Percentiles rank a stretch among this genome's conserved stretches.
Evolutionary conservation across 2,888 invertebrate genomes (phyloP).

Genomic region (Eupithecia inturbata): DNA sequence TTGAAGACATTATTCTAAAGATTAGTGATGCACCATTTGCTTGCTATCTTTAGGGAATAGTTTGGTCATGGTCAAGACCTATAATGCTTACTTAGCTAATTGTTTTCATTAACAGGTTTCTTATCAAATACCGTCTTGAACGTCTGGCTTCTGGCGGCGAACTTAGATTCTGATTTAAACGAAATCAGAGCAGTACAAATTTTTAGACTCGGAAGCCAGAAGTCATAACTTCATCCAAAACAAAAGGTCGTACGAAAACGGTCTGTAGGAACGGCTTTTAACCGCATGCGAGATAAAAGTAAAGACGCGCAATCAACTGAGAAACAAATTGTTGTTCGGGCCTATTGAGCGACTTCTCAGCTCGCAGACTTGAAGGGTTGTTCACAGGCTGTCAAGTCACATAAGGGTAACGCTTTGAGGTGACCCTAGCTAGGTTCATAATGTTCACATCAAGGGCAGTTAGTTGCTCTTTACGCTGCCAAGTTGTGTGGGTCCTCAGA

Average conservation of each 20-base stretch:
- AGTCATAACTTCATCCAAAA: not conserved
- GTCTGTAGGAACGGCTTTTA: not conserved
- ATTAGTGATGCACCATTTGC: conserved; percentile 3
- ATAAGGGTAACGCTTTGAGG: conserved; percentile 18
- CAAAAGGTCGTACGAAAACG: not conserved
- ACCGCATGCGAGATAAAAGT: not conserved
- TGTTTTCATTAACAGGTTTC: not conserved
- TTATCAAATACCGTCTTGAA: not conserved
- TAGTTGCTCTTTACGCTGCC: conserved; percentile 24
- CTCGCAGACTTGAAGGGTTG: conserved; percentile 16
- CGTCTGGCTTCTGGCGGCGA: too few species aligned
- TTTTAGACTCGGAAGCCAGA: not conserved
- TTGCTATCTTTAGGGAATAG: conserved; percentile 4
- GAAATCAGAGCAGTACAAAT: not conserved
- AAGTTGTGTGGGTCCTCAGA: conserved; percentile 23
- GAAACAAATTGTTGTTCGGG: conserved; percentile 1
- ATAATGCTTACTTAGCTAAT: not conserved
- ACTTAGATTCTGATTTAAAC: not conserved
- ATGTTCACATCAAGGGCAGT: conserved; percentile 24
- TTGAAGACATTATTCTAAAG: not conserved
- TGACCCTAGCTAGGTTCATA: conserved; percentile 28
- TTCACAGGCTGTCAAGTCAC: conserved; percentile 16
- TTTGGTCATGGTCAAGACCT: conserved; percentile 14
- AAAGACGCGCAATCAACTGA: not conserved
- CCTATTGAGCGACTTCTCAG: not conserved